Conservation (phyloP, 2,797 vertebrate genomes). For the Notolepis coatsorum region DNA sequence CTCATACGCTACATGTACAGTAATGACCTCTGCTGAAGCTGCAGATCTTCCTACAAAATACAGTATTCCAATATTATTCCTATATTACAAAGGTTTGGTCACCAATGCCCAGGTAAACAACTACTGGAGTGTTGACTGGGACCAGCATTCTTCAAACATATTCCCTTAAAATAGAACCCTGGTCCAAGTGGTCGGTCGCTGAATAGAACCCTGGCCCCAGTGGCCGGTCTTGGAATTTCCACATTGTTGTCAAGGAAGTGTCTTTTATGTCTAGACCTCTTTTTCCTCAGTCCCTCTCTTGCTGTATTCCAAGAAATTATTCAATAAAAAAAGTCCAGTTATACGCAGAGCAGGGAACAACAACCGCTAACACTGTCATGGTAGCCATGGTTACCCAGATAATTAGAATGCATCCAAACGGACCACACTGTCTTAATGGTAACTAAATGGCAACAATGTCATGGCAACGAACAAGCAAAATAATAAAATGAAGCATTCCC, state of each 20-base stretch:
- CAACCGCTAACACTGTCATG: conserved; percentile 22
- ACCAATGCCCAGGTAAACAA: no score
- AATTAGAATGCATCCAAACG: conserved; percentile 21
- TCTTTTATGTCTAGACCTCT: no score
- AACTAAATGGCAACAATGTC: not conserved
- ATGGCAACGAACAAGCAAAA: conserved; percentile 9
- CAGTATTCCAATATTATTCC: conserved; percentile 16
- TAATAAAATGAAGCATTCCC: conserved; percentile 30
- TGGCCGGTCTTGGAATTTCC: no score
- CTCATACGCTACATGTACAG: no score
- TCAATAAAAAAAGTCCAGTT: not conserved
- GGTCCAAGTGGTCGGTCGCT: no score
- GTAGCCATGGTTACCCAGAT: conserved; percentile 20
- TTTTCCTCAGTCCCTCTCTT: no score
- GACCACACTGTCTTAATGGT: not conserved
- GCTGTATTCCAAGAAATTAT: conserved; percentile 26
- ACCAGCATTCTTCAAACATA: no score
- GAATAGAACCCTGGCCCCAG: no score
- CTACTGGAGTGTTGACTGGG: no score
- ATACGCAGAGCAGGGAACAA: not conserved
- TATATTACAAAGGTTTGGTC: no score
- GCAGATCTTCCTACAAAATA: conserved; percentile 40
- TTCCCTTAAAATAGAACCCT: no score
- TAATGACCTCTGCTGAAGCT: not conserved
- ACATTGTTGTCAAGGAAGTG: no score